Base-by-base conservation (phyloP, 2,113 vertebrate genomes). In the Cebus imitator region DNA sequence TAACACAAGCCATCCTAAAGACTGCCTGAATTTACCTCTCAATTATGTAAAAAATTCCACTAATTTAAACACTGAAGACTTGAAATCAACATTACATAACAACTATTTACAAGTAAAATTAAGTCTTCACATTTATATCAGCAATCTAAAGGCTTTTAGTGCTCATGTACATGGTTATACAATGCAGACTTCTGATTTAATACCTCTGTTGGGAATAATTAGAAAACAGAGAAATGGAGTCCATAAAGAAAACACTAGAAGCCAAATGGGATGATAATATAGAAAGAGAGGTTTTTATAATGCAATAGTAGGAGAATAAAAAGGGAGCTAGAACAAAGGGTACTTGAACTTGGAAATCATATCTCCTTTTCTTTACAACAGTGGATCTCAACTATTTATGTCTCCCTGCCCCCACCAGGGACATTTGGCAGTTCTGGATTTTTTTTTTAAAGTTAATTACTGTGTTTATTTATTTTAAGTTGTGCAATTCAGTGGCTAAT, bases 231-330 rank as follows among this genome's bases (percentile, higher is more conserved):
- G 58, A 87, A 72, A 30, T 40, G 10, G 23, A n/a, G 23, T 93
- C 57, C 57, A 43, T 72, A 89, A n/a, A 86, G 35, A 79, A 88
- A 75, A 90, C 45, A 70, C 16, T 45, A 25, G 81, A 79, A 93
- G 45, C 27, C 37, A 66, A 83, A 43, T 30, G 58, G 8, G 1
- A 7, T 78, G 52, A 35, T 80, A 81, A 91, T 6, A 75, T 2
- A 70, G 57, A 84, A 27, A 80, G 11, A 76, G 73, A 87, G 75
- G 66, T 58, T 94, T 97, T 94, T 81, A 88, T 90, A 94, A 88
- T 73, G 76, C 81, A 66, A 11, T 30, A 16, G 48, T 16, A 9
- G 18, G 64, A 81, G 43, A 45, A 50, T 52, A 68, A 73, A 61
- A 66, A 2, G 21, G 30, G 70, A 87, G 45, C 64, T 55, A 16